Evolutionary conservation across 2,797 vertebrate genomes (phyloP).

Genomic region (Acipenser ruthenus): DNA sequence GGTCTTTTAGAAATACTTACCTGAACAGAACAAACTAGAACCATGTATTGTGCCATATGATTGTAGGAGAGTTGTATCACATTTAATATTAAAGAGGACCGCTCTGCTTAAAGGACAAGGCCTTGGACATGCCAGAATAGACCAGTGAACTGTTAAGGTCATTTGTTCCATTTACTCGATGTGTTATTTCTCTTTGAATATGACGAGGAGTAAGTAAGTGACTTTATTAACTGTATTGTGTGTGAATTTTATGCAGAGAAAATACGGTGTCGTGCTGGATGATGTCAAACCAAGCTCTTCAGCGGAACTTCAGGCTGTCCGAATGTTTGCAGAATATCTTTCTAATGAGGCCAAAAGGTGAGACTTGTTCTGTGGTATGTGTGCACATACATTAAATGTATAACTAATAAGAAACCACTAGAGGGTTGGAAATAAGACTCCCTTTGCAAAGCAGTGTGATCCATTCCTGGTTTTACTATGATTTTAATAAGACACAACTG

Average conservation of each 20-base stretch:
- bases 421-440: background rate
- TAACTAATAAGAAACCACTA: background rate
- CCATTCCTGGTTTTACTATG: no score
- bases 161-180: no score
- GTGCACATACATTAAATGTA: background rate
- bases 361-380: background rate
- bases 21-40: no score
- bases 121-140: no score
- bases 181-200: no score
- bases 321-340: conserved; percentile 84
- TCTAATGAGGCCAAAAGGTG: conserved; percentile 76
- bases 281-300: conserved; percentile 74
- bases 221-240: background rate
- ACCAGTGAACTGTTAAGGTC: no score
- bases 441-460: background rate
- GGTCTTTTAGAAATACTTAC: no score
- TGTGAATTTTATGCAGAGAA: conserved; percentile 53
- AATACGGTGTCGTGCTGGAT: conserved; percentile 86
- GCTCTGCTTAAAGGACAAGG: no score
- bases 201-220: background rate
- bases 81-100: no score
- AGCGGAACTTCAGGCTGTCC: conserved; percentile 81
- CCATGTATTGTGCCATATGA: no score
- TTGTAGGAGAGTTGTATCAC: no score
- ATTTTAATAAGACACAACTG: no score